phyloP scores from a whole-genome alignment of 1,140 invertebrate species.

The Cecropterus lyciades region DNA sequence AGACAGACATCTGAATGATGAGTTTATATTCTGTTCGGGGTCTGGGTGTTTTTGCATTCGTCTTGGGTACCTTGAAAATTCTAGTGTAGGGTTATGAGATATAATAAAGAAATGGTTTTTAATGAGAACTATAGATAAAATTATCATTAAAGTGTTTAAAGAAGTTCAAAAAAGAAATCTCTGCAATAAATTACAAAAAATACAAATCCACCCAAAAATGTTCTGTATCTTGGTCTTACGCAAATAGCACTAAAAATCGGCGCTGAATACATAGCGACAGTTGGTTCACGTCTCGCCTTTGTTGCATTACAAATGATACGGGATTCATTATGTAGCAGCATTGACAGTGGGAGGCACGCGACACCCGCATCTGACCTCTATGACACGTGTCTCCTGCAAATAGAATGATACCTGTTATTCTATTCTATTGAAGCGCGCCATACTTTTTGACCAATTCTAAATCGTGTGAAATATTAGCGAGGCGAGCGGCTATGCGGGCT shows the following conservation, averaged over 20 bases:
- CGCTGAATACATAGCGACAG: conserved; percentile 5
- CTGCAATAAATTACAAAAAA: no score
- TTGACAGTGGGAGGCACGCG: conserved; percentile 53
- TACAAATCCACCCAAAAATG: neutral
- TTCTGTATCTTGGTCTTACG: neutral
- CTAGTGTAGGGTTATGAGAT: no score
- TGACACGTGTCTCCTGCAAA: conserved; percentile 12
- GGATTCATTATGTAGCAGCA: conserved; percentile 50
- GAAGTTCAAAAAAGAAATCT: no score
- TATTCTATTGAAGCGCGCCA: neutral
- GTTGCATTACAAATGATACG: conserved; percentile 45
- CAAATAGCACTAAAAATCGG: conserved; percentile 5
- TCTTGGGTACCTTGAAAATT: no score
- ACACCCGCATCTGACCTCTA: conserved; percentile 42
- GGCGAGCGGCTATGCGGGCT: neutral
- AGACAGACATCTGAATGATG: no score
- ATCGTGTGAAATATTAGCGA: neutral
- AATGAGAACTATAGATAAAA: no score
- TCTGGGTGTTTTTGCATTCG: no score
- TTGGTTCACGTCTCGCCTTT: conserved; percentile 16
- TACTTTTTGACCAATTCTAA: neutral
- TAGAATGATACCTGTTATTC: conserved; percentile 19
- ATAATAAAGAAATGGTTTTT: no score
- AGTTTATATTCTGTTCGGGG: no score
- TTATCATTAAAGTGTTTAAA: no score